These are phyloP conservation scores for Lagria hirta DNA, from an alignment of 2,888 invertebrate genomes.

Conservation along the genomic window DNA sequence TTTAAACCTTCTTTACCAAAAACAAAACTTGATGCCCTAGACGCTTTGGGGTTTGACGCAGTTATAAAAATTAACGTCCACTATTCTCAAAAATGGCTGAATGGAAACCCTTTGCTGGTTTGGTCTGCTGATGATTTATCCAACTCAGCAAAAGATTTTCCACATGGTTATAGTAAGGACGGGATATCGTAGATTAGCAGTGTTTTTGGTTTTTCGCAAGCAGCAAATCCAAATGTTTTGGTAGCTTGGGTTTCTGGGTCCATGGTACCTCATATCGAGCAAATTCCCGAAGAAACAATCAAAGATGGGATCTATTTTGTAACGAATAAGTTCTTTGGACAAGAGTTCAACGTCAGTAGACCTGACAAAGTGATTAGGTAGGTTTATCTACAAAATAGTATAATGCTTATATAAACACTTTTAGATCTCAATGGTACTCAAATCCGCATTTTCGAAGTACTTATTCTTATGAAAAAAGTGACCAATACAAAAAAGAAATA, in stretches of 20 bases:
- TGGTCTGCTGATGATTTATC: constrained; percentile 6
- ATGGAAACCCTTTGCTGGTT: constrained; percentile 2
- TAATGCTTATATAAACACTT: constrained; percentile 24
- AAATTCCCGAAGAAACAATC: constrained; percentile 1
- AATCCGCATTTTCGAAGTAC: constrained; percentile 7
- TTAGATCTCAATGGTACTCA: constrained; percentile 5
- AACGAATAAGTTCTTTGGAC: constrained; percentile 1
- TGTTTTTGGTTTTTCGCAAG: not conserved
- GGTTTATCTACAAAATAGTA: not conserved
- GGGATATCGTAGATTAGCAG: constrained; percentile 5
- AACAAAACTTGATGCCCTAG: not conserved
- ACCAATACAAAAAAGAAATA: constrained; percentile 1
- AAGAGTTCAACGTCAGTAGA: constrained; percentile 1
- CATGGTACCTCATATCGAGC: constrained; percentile 9
- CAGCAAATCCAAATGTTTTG: constrained; percentile 6
- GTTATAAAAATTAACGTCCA: constrained; percentile 6
- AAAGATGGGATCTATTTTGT: constrained; percentile 4
- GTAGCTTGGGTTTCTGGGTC: constrained; percentile 8
- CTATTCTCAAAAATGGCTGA: constrained; percentile 4
- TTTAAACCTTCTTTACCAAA: constrained; percentile 3
- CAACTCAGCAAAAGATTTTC: constrained; percentile 2
- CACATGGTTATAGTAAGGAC: constrained; percentile 4
- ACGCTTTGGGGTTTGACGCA: constrained; percentile 5
- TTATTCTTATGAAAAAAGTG: constrained; percentile 5
- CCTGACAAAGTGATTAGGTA: constrained; percentile 6